phyloP scores from a whole-genome alignment of 2,113 vertebrate genomes.

The Albula goreensis region DNA sequence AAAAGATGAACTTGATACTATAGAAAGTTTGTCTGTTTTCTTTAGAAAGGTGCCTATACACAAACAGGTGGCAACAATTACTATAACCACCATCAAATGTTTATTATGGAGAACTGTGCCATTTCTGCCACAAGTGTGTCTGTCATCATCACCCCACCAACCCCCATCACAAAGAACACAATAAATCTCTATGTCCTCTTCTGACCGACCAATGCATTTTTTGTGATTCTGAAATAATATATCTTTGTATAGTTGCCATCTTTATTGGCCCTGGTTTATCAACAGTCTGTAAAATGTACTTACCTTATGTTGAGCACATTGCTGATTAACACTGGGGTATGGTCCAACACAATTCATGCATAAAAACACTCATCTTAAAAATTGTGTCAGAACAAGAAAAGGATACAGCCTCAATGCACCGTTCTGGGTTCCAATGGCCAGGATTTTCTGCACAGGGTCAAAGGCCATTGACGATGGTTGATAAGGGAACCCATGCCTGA shows the following conservation, averaged over 20 bases:
- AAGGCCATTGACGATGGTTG: constrained; percentile 97
- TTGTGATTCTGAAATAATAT: background rate
- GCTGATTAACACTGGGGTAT: background rate
- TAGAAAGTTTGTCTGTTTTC: background rate
- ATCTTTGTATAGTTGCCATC: background rate
- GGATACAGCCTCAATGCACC: constrained; percentile 98
- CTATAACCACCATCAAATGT: background rate
- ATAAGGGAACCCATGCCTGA: constrained; percentile 97
- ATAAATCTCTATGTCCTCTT: background rate
- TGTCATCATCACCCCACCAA: background rate
- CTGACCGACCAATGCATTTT: background rate
- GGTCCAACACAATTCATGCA: background rate
- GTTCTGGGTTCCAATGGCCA: constrained; percentile 91
- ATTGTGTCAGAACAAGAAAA: constrained; percentile 61
- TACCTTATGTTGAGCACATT: background rate
- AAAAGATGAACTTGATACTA: background rate
- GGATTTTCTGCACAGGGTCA: constrained; percentile 98
- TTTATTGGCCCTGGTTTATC: background rate
- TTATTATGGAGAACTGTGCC: background rate
- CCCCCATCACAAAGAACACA: background rate
- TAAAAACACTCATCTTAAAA: too few species aligned
- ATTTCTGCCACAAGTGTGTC: background rate
- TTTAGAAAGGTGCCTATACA: background rate
- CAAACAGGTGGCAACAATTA: background rate
- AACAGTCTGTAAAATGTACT: background rate